A percentile compares a stretch with the other conserved stretches of the same genome.
These are phyloP conservation scores for Bombus balteatus DNA, from an alignment of 1,140 invertebrate genomes.

Conservation along the genomic window DNA sequence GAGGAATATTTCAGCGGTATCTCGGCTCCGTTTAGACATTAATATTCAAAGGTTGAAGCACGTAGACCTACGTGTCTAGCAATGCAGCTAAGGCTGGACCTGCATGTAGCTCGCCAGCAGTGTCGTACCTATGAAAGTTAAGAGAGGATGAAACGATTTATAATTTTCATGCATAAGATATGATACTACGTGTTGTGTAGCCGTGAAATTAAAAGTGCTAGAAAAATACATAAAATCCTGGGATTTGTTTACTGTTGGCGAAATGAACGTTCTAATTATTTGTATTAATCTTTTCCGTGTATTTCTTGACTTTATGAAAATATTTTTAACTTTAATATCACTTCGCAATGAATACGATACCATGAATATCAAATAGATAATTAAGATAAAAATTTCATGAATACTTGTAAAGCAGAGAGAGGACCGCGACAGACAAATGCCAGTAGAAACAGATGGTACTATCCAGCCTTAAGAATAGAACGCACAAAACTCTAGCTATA, in stretches of 20 bases:
- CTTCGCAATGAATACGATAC: background rate
- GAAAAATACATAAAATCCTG: background rate
- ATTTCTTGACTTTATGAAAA: background rate
- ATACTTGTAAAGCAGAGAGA: background rate
- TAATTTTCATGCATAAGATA: constrained; percentile 14
- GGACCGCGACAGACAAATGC: background rate
- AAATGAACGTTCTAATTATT: background rate
- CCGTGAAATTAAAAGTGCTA: background rate
- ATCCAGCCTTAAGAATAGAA: background rate
- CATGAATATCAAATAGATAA: background rate
- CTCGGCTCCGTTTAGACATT: constrained; percentile 32
- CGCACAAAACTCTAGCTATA: constrained; percentile 23
- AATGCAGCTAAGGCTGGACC: background rate
- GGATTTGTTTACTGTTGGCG: background rate
- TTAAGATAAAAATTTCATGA: background rate
- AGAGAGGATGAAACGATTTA: constrained; percentile 15
- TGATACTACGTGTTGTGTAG: background rate
- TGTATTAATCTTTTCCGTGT: background rate
- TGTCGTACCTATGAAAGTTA: background rate
- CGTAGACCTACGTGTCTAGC: constrained; percentile 36
- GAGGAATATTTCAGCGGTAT: background rate
- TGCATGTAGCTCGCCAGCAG: too few species aligned
- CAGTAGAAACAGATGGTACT: constrained; percentile 15
- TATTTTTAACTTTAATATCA: background rate
- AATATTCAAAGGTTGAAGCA: constrained; percentile 33